Evolutionary conservation across 2,888 invertebrate species (phyloP).

Genomic region (Fabriciana adippe): DNA sequence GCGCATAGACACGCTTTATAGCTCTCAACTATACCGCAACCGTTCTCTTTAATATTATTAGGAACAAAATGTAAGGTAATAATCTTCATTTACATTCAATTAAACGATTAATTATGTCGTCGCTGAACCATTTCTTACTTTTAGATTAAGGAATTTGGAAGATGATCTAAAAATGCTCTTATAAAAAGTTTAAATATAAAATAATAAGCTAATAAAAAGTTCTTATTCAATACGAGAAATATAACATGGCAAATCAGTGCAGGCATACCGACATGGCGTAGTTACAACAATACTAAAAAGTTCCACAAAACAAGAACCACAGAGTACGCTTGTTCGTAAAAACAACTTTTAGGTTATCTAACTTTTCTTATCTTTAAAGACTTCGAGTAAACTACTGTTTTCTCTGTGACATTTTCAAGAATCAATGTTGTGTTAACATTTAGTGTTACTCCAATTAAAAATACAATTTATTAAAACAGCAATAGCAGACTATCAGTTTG

Average conservation of each 20-base stretch:
- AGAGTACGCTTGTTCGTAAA: slow-evolving; percentile 24
- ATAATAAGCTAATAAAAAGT: slow-evolving; percentile 7
- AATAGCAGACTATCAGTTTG: too few relatives aligned
- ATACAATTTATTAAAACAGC: too few relatives aligned
- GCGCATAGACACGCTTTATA: slow-evolving; percentile 55
- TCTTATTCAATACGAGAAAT: background rate
- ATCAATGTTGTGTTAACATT: slow-evolving; percentile 4
- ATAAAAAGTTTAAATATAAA: background rate
- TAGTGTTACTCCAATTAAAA: background rate
- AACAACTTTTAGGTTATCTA: slow-evolving; percentile 19
- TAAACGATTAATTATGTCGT: too few relatives aligned
- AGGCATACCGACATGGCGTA: slow-evolving; percentile 1
- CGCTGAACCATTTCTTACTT: too few relatives aligned
- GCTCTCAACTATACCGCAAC: slow-evolving; percentile 52
- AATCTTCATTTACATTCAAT: background rate
- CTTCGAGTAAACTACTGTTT: slow-evolving; percentile 15
- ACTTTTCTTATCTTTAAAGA: slow-evolving; percentile 30
- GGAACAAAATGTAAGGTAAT: background rate
- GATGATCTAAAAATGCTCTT: background rate
- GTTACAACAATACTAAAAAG: slow-evolving; percentile 17
- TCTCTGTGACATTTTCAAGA: slow-evolving; percentile 10
- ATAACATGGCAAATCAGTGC: slow-evolving; percentile 17
- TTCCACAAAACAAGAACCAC: slow-evolving; percentile 15
- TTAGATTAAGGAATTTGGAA: background rate
- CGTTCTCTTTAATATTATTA: slow-evolving; percentile 9